Evolutionary conservation across 2,113 vertebrate genomes (phyloP).

Genomic region (Clarias batrachus): DNA sequence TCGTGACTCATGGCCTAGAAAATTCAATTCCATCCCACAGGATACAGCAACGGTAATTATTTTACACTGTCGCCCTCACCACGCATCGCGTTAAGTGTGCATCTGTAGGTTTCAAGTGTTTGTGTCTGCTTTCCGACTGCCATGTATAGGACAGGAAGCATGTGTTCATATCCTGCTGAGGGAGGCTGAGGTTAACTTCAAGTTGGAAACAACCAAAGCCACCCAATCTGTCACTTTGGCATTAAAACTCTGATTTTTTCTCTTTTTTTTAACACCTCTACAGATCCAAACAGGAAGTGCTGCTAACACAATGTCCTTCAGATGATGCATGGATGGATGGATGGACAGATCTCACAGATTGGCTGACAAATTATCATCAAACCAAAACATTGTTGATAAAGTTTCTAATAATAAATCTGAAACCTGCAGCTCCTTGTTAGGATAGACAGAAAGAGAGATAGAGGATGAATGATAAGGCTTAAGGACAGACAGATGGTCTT

Average conservation of each 20-base stretch:
- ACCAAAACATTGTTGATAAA: not conserved
- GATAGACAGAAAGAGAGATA: not conserved
- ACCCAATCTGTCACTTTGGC: slow-evolving; percentile 56
- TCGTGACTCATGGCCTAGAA: slow-evolving; percentile 21
- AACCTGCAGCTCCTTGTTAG: not conserved
- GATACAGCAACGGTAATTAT: not conserved
- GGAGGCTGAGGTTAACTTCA: slow-evolving; percentile 47
- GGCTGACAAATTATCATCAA: not conserved
- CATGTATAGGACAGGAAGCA: slow-evolving; percentile 31
- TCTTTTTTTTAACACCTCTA: not conserved
- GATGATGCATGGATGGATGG: not conserved
- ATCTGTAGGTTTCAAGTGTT: slow-evolving; percentile 13
- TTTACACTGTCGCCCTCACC: not conserved
- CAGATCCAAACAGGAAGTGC: slow-evolving; percentile 23
- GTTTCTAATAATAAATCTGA: not conserved
- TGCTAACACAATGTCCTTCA: not conserved
- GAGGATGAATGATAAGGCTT: not conserved
- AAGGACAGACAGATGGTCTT: not conserved
- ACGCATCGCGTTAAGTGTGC: not conserved
- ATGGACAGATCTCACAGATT: not conserved
- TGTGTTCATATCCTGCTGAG: slow-evolving; percentile 40
- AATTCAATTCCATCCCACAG: slow-evolving; percentile 24
- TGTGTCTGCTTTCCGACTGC: slow-evolving; percentile 29
- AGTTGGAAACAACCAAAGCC: slow-evolving; percentile 50
- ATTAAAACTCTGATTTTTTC: not conserved